Evolutionary conservation across 2,113 vertebrate genomes (phyloP).

Genomic region (Petaurus breviceps): DNA sequence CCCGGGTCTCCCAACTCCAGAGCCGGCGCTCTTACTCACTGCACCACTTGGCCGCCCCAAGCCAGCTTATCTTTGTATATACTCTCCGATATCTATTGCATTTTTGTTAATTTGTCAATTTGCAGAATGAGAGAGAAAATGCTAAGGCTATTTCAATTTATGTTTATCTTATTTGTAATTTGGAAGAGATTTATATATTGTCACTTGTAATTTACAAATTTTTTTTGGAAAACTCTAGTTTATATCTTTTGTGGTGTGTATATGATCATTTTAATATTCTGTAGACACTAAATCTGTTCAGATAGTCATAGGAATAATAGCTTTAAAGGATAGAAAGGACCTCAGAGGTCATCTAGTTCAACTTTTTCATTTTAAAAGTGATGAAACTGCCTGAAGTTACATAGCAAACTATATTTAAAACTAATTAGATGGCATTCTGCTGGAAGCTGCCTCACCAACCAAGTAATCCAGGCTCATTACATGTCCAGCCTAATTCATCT

Average conservation of each 20-base stretch:
- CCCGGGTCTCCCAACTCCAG: no score
- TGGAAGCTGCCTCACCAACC: neutral
- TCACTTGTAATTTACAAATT: neutral
- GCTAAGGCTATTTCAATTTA: neutral
- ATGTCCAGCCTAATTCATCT: neutral
- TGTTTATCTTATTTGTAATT: neutral
- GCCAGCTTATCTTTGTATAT: neutral
- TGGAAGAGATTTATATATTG: neutral
- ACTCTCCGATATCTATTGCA: neutral
- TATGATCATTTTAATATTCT: neutral
- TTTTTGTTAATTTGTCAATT: neutral
- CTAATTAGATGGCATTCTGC: neutral
- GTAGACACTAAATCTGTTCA: neutral
- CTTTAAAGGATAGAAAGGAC: neutral
- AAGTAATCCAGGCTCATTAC: neutral
- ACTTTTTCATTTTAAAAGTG: neutral
- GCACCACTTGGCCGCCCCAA: no score
- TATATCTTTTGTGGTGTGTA: neutral
- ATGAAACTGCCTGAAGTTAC: neutral
- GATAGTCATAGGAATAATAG: neutral
- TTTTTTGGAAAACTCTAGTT: neutral
- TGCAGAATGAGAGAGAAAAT: neutral
- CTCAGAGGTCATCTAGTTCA: neutral
- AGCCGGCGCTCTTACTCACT: no score
- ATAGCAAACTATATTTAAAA: neutral